phyloP scores from a whole-genome alignment of 2,797 vertebrate species.

The Strix occidentalis region DNA sequence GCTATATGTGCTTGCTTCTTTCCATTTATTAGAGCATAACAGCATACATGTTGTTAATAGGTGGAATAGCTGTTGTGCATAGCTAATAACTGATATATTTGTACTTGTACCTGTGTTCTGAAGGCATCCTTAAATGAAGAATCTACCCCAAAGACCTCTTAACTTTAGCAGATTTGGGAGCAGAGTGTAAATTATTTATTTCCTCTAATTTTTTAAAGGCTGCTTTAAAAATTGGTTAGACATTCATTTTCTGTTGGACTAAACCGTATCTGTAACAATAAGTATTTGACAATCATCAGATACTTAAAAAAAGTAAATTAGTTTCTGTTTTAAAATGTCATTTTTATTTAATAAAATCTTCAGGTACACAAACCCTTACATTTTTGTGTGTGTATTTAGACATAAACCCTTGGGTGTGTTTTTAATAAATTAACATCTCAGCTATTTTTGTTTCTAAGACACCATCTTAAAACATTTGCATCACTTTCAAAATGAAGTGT shows the following conservation, averaged over 20 bases:
- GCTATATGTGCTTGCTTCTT: background rate
- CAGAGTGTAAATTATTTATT: background rate
- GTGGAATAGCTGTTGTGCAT: background rate
- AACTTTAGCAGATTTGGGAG: background rate
- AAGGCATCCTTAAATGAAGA: background rate
- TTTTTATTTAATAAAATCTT: background rate
- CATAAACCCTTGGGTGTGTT: background rate
- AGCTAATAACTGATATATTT: background rate
- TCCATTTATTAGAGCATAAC: background rate
- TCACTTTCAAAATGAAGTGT: background rate
- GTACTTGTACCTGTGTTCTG: background rate
- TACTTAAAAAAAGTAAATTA: background rate
- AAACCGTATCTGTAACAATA: background rate
- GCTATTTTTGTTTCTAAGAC: background rate
- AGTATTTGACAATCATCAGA: background rate
- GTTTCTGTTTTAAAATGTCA: background rate
- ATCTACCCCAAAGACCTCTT: background rate
- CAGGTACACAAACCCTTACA: background rate
- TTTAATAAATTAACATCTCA: background rate
- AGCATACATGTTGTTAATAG: no score
- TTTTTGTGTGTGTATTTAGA: background rate
- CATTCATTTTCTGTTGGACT: background rate
- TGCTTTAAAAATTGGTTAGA: background rate
- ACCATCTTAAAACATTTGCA: background rate
- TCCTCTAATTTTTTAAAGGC: background rate